Base-by-base conservation (phyloP, 1,140 invertebrate species). In the Drosophila parvula region DNA sequence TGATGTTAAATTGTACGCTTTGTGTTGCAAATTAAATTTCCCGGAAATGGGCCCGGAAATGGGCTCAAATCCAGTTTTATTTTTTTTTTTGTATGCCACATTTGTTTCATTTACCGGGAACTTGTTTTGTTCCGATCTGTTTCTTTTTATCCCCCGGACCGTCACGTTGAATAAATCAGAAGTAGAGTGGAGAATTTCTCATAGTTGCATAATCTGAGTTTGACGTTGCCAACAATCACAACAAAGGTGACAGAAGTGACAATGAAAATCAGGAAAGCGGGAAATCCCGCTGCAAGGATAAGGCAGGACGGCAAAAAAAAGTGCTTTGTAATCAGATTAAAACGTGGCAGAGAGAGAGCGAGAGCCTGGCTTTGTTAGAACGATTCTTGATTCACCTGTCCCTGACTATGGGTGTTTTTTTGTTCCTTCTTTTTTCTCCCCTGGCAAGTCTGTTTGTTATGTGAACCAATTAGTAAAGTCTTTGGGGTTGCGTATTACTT, bases 321-420 rank as follows among this genome's bases (percentile, higher is more conserved):
- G 38, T 77, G 74, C 74, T 68, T 43, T 68, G 74, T 77, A 77
- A 77, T 77, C 74, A 77, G 74, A 65, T 77, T 77, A 65, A 75
- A 76, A 51, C 34, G 51, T 50, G 45, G 60, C 30, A 64, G 27
- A 40, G 32, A 8, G 34, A 16, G 16, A 9, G 9, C 8, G 22
- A 60, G 36, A 36, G 45, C 55, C 68, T 43, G 44, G 43, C 53
- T 71, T 75, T 65, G 73, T 75, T 51, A 40, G 61, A 53, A 18
- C 30, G 71, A 75, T 75, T 75, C 70, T 36, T 75, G 60, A 69
- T 48, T 71, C 44, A 30, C 65, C 51, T 71, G 56, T 11, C 30
- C 9, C 40, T 12, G 48, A 10, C 40, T 12, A 30, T 10, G 51
- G n/a, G 32, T 18, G 32, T 34, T 32, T 36, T 40, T 5, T 44